Base-by-base conservation (phyloP, 2,113 vertebrate species). In the Neoarius graeffei region DNA sequence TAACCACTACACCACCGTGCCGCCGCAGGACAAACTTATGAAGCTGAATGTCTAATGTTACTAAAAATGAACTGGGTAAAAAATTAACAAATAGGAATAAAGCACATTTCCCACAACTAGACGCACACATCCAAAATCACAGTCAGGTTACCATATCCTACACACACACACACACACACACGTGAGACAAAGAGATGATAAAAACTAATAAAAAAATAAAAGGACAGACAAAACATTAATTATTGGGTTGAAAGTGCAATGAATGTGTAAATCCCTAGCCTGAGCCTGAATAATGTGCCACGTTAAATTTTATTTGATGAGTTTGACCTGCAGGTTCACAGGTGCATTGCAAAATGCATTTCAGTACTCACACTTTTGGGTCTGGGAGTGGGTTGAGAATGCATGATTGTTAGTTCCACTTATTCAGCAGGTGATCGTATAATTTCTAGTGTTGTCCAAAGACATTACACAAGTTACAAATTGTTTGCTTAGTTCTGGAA, bases 281-380 rank as follows among this genome's bases (percentile, higher is more conserved):
- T 64, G 73, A 87, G 64, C 20, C 35, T 69, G 60, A 83, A 79
- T 69, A 76, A 71, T 85, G 84, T 77, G 64, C 50, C 60, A 66
- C 35, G 64, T 52, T 86, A 19, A 35, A 50, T 80, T 86, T 54
- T 54, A 66, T 50, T 79, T n/a, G 11, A 56, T 25, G 15, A 79
- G 25, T 52, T 74, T 79, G 9, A 62, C 59, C 57, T 79, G 59
- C 42, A 52, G 23, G 13, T 42, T 42, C 4, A 50, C 13, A 50
- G 84, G 35, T 77, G 42, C 42, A 42, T 42, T 42, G 42, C 71
- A 77, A 42, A 17, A 19, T 60, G 85, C 23, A 66, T 54, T 56
- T 25, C 14, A 30, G n/a, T 52, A 71, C 52, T 17, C n/a, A 71
- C 9, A 42, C 42, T 48, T 62, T 7, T 67, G 10, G 48, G n/a